Evolutionary conservation across 2,113 vertebrate genomes (phyloP).

Genomic region (Budorcas taxicolor): DNA sequence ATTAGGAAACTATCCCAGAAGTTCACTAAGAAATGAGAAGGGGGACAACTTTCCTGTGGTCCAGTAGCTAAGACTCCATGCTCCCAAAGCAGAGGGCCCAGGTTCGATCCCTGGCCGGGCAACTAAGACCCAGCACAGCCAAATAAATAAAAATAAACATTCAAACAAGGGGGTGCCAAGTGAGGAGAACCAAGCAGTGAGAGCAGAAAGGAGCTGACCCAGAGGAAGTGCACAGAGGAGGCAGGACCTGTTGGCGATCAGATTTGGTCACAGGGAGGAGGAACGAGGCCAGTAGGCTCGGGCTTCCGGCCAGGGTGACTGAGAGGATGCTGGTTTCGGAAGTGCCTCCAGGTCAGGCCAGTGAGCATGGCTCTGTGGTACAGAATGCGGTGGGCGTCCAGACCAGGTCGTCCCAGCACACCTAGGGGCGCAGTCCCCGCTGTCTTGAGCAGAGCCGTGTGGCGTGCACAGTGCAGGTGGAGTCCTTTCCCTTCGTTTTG

Average conservation of each 20-base stretch:
- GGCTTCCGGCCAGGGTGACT: not conserved
- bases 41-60: not conserved
- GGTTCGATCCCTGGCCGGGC: not conserved
- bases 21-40: not conserved
- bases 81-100: not conserved
- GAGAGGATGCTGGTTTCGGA: not conserved
- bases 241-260: rapidly evolving
- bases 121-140: not conserved
- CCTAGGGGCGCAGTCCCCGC: not conserved
- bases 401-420: not conserved
- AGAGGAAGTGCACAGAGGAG: not conserved
- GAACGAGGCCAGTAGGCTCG: not conserved
- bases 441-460: not conserved
- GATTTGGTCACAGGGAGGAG: not conserved
- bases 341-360: not conserved
- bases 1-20: not conserved
- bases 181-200: not conserved
- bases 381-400: not conserved
- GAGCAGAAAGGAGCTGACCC: not conserved
- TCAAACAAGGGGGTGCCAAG: not conserved
- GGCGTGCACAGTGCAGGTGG: not conserved
- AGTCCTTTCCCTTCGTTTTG: not conserved
- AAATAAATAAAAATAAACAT: not conserved
- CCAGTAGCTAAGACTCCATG: not conserved
- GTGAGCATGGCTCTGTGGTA: not conserved